These are phyloP conservation scores for Pardalotus punctatus DNA, from an alignment of 2,113 vertebrate species.

Conservation along the genomic window DNA sequence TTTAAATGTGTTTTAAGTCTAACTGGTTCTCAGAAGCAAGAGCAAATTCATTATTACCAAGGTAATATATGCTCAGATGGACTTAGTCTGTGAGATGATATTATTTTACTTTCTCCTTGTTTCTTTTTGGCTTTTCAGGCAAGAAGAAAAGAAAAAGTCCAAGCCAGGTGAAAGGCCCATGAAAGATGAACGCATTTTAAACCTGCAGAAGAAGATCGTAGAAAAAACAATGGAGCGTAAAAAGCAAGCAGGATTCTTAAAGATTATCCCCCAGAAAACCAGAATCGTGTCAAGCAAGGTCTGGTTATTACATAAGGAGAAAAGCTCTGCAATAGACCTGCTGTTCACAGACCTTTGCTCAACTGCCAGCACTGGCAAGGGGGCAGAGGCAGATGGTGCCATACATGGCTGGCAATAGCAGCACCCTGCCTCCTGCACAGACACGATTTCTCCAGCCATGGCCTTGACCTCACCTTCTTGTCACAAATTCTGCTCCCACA, in stretches of 20 bases:
- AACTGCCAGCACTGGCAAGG: slow-evolving; percentile 16
- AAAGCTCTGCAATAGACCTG: not conserved
- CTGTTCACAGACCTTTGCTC: slow-evolving; percentile 24
- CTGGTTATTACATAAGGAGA: slow-evolving; percentile 57
- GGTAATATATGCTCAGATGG: not conserved
- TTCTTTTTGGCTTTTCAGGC: slow-evolving; percentile 44
- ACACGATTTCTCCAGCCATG: not conserved
- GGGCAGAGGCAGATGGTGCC: slow-evolving; percentile 45
- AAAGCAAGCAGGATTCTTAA: slow-evolving; percentile 58
- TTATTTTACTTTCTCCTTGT: not conserved
- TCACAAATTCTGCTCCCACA: not conserved
- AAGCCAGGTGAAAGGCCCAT: slow-evolving; percentile 20
- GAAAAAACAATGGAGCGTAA: slow-evolving; percentile 73
- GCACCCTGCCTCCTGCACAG: not conserved
- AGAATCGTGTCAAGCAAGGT: not conserved
- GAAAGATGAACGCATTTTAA: slow-evolving; percentile 71
- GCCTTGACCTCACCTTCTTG: slow-evolving; percentile 21
- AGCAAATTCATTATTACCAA: not conserved
- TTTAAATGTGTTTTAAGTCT: not conserved
- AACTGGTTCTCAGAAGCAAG: not conserved
- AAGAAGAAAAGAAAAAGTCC: slow-evolving; percentile 70
- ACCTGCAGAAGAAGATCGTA: slow-evolving; percentile 73
- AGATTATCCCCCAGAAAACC: slow-evolving; percentile 26
- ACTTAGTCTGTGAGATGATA: not conserved
- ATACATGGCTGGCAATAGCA: not conserved